Base-by-base conservation (phyloP, 2,797 vertebrate species). In the Babyrousa celebensis region DNA sequence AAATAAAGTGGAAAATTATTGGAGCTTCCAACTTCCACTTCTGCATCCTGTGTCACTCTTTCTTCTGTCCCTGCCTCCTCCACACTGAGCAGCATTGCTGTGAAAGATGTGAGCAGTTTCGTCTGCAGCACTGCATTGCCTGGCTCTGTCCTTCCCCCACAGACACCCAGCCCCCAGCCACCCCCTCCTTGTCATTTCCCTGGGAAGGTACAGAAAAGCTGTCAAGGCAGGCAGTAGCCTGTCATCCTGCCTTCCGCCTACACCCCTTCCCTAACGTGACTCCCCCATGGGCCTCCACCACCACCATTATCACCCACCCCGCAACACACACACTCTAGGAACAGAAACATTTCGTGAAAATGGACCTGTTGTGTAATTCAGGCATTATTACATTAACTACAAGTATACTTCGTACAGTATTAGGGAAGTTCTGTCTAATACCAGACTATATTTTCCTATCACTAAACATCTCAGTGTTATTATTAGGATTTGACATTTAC, bases 171-270 rank as follows among this genome's bases (percentile, higher is more conserved):
- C 91, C 65, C 82, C 56, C 80, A 40, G 32, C 68, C 86, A 10
- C 96, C 92, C 87, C 12, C 96, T 94, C 91, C 92, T 88, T 97
- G 96, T 98, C 96, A 96, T 96, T 94, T 97, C 82, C 89, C 94
- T 83, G 77, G 82, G 82, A 89, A 94, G 36, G 70, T 91, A 79
- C 89, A 94, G 86, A 96, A 95, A 88, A 95, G 85, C 92, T 97
- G 97, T 97, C 96, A 97, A 92, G 52, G 74, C 85, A 96, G 89
- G 56, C 89, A 93, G 79, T 92, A 95, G 87, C 86, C 87, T 97
- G 83, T 97, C 95, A 97, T 95, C 90, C 68, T 96, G 67, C 89
- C 96, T 95, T 83, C 97, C 67, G 2, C 97, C 96, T 89, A 79
- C 96, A 89, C 91, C 78, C 83, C 78, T 77, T 87, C 48, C 83